These are phyloP conservation scores for Anthonomus grandis DNA, from an alignment of 1,140 invertebrate species.

Conservation along the genomic window DNA sequence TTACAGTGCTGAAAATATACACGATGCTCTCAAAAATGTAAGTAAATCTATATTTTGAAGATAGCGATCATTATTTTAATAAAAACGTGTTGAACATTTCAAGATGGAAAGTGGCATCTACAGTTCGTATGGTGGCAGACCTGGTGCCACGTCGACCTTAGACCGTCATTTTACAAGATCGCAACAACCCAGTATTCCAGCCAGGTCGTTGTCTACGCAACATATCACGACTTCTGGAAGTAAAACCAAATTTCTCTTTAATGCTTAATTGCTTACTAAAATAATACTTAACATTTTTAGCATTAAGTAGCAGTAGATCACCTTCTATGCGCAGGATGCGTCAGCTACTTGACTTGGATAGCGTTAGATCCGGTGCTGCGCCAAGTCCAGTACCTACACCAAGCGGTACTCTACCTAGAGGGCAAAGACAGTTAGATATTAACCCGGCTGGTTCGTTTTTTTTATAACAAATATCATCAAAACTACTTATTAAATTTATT, in stretches of 20 bases:
- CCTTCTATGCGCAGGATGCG: slow-evolving; percentile 73
- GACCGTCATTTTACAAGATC: slow-evolving; percentile 53
- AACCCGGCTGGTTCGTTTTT: slow-evolving; percentile 69
- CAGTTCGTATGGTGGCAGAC: slow-evolving; percentile 54
- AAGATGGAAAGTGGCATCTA: slow-evolving; percentile 62
- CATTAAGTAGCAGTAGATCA: slow-evolving; percentile 56
- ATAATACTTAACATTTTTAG: slow-evolving; percentile 30
- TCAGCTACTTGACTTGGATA: slow-evolving; percentile 71
- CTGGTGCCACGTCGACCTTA: slow-evolving; percentile 54
- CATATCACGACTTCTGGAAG: slow-evolving; percentile 54
- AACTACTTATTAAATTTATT: slow-evolving; percentile 25
- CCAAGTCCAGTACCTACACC: slow-evolving; percentile 69
- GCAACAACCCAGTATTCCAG: slow-evolving; percentile 53
- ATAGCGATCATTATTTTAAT: background rate
- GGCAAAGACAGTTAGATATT: slow-evolving; percentile 75
- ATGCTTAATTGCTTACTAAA: no score
- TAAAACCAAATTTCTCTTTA: background rate
- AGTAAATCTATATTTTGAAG: slow-evolving; percentile 31
- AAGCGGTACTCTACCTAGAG: slow-evolving; percentile 69
- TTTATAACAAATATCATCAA: background rate
- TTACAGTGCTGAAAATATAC: slow-evolving; percentile 87
- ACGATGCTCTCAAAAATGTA: slow-evolving; percentile 74
- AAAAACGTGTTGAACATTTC: background rate
- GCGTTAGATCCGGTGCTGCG: slow-evolving; percentile 54
- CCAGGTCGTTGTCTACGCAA: slow-evolving; percentile 64